These are phyloP conservation scores for Hylyphantes graminicola DNA, from an alignment of 1,140 invertebrate genomes.

Conservation along the genomic window DNA sequence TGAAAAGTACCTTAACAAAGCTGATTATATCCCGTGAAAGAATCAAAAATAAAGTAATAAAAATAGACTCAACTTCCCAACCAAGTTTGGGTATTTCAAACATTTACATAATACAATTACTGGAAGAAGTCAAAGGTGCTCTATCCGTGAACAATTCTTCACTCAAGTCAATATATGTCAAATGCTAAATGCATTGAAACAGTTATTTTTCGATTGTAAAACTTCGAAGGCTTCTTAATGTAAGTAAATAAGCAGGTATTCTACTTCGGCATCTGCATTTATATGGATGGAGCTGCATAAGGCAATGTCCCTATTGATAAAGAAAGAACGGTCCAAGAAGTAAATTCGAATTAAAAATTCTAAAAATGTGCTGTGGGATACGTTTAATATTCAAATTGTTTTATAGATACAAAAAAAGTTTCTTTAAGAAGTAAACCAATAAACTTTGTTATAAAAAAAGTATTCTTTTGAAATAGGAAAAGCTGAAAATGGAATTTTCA, in stretches of 20 bases:
- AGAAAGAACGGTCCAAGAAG: neutral
- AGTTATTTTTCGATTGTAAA: neutral
- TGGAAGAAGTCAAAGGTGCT: too few species aligned
- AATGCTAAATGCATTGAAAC: neutral
- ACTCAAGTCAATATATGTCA: too few species aligned
- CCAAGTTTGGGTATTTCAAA: too few species aligned
- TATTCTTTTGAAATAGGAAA: neutral
- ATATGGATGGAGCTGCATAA: neutral
- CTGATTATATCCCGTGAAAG: too few species aligned
- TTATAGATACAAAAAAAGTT: neutral
- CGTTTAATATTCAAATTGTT: conserved; percentile 17
- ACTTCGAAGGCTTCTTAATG: neutral
- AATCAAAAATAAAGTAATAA: too few species aligned
- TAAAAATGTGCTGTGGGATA: neutral
- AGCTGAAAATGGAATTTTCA: conserved; percentile 9
- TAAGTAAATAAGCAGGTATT: neutral
- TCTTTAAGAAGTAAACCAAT: neutral
- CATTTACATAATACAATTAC: too few species aligned
- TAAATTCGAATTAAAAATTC: neutral
- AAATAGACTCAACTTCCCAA: too few species aligned
- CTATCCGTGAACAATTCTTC: too few species aligned
- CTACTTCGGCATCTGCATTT: neutral
- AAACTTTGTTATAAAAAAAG: conserved; percentile 1
- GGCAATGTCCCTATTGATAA: neutral
- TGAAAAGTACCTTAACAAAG: too few species aligned